Evolutionary conservation across 2,797 vertebrate genomes (phyloP), one percentile per base, ranked within the genome.

Genomic region (Spheniscus humboldti): DNA sequence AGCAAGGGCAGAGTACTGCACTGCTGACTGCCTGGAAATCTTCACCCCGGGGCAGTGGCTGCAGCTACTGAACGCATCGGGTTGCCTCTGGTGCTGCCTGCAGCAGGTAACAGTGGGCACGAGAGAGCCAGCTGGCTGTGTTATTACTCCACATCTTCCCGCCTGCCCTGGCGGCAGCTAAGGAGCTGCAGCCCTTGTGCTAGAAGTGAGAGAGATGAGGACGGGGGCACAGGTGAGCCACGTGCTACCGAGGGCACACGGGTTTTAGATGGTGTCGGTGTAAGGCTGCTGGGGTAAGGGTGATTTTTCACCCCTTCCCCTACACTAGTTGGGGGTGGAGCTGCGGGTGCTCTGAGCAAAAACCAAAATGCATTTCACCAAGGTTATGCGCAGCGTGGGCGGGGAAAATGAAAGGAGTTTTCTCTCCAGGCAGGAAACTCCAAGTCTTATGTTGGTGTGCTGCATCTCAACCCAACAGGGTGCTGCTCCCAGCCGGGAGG

Each of bases 211-310:
- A 2, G 63, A 69, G 43, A 57, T 31, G 48, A 45, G 67, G 56
- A 41, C 5, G 8, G 37, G 17, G 45, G 52, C 56, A 13, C 35
- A 23, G 74, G 15, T 28, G 43, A 80, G 35, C 45, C 1, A 1
- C 1, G 22, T 68, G 37, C 72, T 59, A 12, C n/a, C 0, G 1
- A 41, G 27, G n/a, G 12, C 35, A 10, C 0, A 1, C 18, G 27
- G 41, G 39, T 50, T 71, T 67, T 17, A 55, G 45, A 19, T 48
- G 37, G 43, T 14, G 41, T 24, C 11, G 0, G 47, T 19, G 8
- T n/a, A 45, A 55, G 60, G 35, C 73, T 86, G 67, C 53, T 33
- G 66, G 2, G 20, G 37, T 43, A 31, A 63, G 48, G 11, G 56
- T n/a, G 69, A 22, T 72, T 84, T 90, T 45, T 48, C 72, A 68